Evolutionary conservation across 2,888 invertebrate species (phyloP).

Genomic region (Rhagophthalmus giganteus): DNA sequence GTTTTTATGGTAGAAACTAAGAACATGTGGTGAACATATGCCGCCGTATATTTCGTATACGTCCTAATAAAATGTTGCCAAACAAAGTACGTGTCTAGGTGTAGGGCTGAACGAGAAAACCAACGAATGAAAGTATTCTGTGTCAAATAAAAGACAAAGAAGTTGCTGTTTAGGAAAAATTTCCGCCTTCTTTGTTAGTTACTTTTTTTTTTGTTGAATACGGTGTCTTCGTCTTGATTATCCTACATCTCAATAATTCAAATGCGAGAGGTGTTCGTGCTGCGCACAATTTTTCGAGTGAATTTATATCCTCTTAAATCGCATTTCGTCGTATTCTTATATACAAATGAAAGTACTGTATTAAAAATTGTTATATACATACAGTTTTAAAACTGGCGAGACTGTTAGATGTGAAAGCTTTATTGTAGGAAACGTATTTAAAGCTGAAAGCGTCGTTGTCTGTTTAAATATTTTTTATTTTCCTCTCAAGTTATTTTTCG

Average conservation of each 20-base stretch:
- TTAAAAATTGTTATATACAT: constrained; percentile 34
- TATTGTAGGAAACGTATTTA: constrained; percentile 38
- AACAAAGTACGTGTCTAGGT: no score
- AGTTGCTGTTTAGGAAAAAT: no score
- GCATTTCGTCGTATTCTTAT: constrained; percentile 36
- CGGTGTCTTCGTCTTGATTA: constrained; percentile 27
- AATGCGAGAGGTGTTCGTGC: constrained; percentile 29
- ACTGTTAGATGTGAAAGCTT: constrained; percentile 28
- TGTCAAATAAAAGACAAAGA: no score
- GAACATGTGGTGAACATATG: no score
- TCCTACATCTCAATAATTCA: constrained; percentile 24
- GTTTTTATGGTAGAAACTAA: no score
- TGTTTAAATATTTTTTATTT: no score
- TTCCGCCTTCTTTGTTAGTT: constrained; percentile 17
- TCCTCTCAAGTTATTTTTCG: no score
- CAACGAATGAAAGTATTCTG: no score
- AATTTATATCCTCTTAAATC: constrained; percentile 39
- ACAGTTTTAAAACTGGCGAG: constrained; percentile 38
- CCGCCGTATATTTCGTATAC: no score
- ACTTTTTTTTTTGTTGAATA: constrained; percentile 27
- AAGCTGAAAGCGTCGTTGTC: no score
- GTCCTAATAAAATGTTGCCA: no score
- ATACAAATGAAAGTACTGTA: constrained; percentile 39
- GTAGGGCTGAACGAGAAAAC: no score
- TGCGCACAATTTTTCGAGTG: constrained; percentile 29